Percentiles rank a stretch among this genome's conserved stretches.
phyloP scores from a whole-genome alignment of 2,797 vertebrate species.

The Hippopotamyrus pictus region DNA sequence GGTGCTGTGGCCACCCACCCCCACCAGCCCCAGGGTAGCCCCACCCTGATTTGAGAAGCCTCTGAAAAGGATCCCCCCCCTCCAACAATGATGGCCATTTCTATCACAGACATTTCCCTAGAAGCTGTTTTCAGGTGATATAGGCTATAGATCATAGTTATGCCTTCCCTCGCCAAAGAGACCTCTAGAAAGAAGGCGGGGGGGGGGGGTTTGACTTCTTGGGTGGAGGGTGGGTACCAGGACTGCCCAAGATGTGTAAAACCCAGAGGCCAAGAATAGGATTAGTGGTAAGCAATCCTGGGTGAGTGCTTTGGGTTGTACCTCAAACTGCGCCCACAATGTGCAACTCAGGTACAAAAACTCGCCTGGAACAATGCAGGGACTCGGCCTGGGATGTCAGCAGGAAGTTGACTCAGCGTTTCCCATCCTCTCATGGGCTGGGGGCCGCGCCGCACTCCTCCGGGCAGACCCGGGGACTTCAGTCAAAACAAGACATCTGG shows the following conservation, averaged over 20 bases:
- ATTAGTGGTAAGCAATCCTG: background rate
- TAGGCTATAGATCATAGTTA: background rate
- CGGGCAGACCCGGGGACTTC: background rate
- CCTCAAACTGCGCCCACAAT: background rate
- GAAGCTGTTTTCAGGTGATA: background rate
- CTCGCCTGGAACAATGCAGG: background rate
- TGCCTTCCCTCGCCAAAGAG: background rate
- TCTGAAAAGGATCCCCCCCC: background rate
- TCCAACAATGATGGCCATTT: background rate
- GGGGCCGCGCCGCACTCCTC: background rate
- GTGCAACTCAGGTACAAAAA: background rate
- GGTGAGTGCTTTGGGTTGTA: background rate
- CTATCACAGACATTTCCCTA: background rate
- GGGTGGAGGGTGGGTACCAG: background rate
- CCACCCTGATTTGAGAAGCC: background rate
- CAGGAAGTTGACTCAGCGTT: background rate
- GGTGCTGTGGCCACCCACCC: background rate
- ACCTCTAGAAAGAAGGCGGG: background rate
- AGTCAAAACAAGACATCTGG: constrained; percentile 7
- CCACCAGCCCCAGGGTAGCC: background rate
- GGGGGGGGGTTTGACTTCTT: background rate
- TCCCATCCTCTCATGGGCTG: background rate
- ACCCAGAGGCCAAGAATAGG: background rate
- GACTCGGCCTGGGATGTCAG: background rate
- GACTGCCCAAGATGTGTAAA: background rate